These are phyloP conservation scores for Cataglyphis hispanica DNA, from an alignment of 1,140 invertebrate species.

Conservation along the genomic window DNA sequence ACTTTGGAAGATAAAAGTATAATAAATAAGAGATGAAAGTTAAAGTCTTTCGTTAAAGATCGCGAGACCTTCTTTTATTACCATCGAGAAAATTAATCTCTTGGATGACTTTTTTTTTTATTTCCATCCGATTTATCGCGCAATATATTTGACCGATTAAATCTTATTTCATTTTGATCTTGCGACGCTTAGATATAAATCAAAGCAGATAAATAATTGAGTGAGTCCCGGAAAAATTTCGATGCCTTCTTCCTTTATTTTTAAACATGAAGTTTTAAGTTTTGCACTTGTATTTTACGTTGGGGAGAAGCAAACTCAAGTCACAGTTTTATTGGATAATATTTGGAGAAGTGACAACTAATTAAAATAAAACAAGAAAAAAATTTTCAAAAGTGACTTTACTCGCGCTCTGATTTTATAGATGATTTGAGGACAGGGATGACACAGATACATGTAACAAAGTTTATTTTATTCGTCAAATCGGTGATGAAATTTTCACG, in stretches of 20 bases:
- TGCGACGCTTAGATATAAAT: conserved; percentile 2
- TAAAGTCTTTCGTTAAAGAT: neutral
- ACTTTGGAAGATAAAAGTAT: conserved; percentile 4
- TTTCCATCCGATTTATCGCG: conserved; percentile 31
- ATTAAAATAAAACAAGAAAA: conserved; percentile 1
- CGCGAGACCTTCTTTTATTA: neutral
- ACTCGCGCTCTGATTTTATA: neutral
- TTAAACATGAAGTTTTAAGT: conserved; percentile 1
- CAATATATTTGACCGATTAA: conserved; percentile 38
- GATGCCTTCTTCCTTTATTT: conserved; percentile 7
- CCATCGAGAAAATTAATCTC: conserved; percentile 51
- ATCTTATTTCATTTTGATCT: conserved; percentile 23
- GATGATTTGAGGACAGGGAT: neutral
- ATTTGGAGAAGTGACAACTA: neutral
- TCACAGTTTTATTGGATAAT: conserved; percentile 20
- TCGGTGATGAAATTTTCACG: conserved; percentile 30
- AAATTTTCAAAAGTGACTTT: neutral
- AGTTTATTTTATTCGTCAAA: neutral
- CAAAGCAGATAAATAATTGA: conserved; percentile 36
- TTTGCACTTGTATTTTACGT: neutral
- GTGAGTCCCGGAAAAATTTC: conserved; percentile 8
- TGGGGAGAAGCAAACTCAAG: neutral
- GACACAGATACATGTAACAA: neutral
- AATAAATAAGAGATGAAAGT: neutral
- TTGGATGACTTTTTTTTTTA: conserved; percentile 29